Percentiles rank a stretch among this genome's conserved stretches.
Conservation (phyloP, 2,888 invertebrate species). For the Gryllus longicercus region DNA sequence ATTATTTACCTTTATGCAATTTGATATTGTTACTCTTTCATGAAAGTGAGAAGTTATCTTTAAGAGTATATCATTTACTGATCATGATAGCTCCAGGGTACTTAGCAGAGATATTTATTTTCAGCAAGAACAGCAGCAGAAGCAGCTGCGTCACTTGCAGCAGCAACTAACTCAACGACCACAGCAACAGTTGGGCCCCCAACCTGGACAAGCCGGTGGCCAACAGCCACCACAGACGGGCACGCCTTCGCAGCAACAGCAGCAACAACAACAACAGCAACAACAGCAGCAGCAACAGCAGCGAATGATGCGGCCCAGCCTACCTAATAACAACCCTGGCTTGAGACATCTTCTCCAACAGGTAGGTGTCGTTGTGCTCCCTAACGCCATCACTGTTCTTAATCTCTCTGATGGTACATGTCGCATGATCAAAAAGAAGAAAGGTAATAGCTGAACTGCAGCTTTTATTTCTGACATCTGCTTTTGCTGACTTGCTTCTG, state of each 20-base stretch:
- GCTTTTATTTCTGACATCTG: background rate
- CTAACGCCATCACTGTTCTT: background rate
- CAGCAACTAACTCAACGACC: constrained; percentile 47
- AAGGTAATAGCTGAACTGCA: background rate
- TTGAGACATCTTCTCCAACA: constrained; percentile 76
- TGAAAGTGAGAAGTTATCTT: too few species aligned
- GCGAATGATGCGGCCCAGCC: constrained; percentile 71
- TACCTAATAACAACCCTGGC: constrained; percentile 73
- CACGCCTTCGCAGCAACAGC: constrained; percentile 41
- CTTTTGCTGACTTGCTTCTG: background rate
- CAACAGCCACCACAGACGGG: constrained; percentile 42
- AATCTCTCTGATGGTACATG: background rate
- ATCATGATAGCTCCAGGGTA: too few species aligned
- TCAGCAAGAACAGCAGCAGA: constrained; percentile 40
- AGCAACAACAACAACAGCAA: constrained; percentile 52
- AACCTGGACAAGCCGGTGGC: constrained; percentile 39
- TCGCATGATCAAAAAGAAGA: too few species aligned
- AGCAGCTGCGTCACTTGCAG: constrained; percentile 40
- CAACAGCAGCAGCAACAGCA: constrained; percentile 50
- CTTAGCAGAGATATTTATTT: background rate
- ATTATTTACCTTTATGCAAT: too few species aligned
- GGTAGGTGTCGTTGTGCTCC: constrained; percentile 47
- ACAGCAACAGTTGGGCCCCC: background rate
- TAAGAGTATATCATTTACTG: too few species aligned
- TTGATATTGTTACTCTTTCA: too few species aligned